Evolutionary conservation across 2,888 invertebrate species (phyloP), one percentile per base, ranked within the genome.

Genomic region (Anthophora plumipes): DNA sequence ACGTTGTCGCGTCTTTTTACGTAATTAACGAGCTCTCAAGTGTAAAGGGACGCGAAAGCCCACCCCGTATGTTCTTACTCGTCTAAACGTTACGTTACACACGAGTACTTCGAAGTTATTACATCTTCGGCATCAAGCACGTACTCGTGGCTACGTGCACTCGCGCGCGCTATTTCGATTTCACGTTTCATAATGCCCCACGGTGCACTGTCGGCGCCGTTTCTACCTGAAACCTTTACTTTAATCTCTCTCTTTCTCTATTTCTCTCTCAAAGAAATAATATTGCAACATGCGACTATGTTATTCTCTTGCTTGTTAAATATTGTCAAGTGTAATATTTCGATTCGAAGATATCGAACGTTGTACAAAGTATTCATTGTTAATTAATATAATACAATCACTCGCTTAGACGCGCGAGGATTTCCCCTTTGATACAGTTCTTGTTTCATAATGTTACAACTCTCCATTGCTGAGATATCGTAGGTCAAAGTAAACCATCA

Each of bases 61-160:
- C 54, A 20, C 4, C 41, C 1, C 22, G 2, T 31, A 1, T 31
- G 31, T 31, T 31, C 31, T 31, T 31, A 1, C 20, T n/a, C 22
- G n/a, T 6, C 63, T 31, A 31, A 63, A 63, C 37, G 48, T 71
- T 54, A 39, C 20, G 12, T 22, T 39, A 22, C 54, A 22, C 50
- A 25, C 83, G 75, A 88, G 84, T 87, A 87, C 85, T 85, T 86
- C 80, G 86, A 86, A 90, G 89, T 89, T 89, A 90, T 90, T 89
- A 89, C 87, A 84, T 84, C 86, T 89, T 88, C 87, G 89, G 88
- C 89, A 88, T 87, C 86, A 88, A 90, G 89, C 86, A 88, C 85
- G 83, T 77, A 85, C 88, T 85, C 76, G 41, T 41, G 41, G 39
- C 31, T 54, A 48, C 69, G 66, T 75, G 57, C 63, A 64, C 70